Conservation (phyloP, 2,888 invertebrate species). For the Nomada hirtipes region DNA sequence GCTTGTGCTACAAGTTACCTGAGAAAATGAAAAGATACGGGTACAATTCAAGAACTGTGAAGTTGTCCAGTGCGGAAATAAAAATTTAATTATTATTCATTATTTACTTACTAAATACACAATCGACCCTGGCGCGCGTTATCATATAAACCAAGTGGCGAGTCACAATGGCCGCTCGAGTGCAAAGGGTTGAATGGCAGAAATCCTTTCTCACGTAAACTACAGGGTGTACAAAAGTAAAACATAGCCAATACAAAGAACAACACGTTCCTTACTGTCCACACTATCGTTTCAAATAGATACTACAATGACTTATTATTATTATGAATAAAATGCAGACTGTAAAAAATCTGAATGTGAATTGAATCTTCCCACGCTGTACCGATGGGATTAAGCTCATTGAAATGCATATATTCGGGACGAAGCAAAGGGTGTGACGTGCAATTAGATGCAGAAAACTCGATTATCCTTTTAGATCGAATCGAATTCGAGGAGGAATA, state of each 20-base stretch:
- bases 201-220: constrained; percentile 2
- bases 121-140: no score
- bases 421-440: neutral
- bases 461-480: constrained; percentile 36
- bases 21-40: no score
- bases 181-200: no score
- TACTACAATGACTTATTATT: neutral
- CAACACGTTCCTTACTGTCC: neutral
- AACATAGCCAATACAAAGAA: neutral
- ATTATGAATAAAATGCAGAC: neutral
- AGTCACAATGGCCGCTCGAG: no score
- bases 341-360: neutral
- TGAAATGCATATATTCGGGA: no score
- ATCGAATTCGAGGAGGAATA: constrained; percentile 27
- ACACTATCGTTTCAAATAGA: neutral
- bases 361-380: neutral
- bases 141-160: no score
- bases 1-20: no score
- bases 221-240: constrained; percentile 2
- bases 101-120: no score
- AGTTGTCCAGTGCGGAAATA: no score
- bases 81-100: no score
- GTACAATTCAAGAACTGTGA: no score
- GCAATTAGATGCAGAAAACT: constrained; percentile 4
- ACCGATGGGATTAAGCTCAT: neutral